Percentiles rank a stretch among this genome's conserved stretches.
Evolutionary conservation across 2,797 vertebrate genomes (phyloP).

Genomic region (Acanthurus tractus): DNA sequence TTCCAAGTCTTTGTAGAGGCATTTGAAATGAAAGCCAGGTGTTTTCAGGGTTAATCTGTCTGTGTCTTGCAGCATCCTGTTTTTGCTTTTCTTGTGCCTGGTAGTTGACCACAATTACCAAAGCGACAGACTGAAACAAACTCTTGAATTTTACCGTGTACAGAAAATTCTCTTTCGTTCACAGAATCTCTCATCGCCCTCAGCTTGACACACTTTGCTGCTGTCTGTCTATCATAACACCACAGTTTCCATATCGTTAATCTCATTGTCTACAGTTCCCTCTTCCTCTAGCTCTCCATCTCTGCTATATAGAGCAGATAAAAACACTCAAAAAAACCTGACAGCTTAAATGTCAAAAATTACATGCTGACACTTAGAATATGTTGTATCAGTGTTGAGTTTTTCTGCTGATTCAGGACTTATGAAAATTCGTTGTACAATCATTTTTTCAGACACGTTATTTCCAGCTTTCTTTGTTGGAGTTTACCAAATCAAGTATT

Average conservation of each 20-base stretch:
- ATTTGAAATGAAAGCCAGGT: no score
- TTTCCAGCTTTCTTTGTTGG: no score
- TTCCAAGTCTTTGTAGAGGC: no score
- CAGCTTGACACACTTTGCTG: background rate
- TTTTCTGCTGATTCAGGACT: background rate
- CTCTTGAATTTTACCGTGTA: background rate
- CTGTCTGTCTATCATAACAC: background rate
- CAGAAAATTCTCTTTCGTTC: background rate
- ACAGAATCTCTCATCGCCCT: constrained; percentile 8
- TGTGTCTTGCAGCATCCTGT: constrained; percentile 23
- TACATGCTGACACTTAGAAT: background rate
- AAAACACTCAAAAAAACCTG: background rate
- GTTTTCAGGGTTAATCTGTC: background rate
- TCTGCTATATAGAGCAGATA: background rate
- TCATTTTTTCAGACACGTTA: background rate
- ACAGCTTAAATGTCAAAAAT: background rate
- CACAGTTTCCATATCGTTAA: constrained; percentile 1
- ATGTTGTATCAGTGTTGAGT: background rate
- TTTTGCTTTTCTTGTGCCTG: constrained; percentile 1
- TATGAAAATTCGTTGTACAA: no score
- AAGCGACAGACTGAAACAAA: background rate
- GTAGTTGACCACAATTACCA: background rate
- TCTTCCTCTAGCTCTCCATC: background rate
- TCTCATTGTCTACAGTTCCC: background rate
- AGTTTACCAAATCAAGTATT: background rate